phyloP scores from a whole-genome alignment of 2,113 vertebrate species.

The Psilopsiagon aurifrons region DNA sequence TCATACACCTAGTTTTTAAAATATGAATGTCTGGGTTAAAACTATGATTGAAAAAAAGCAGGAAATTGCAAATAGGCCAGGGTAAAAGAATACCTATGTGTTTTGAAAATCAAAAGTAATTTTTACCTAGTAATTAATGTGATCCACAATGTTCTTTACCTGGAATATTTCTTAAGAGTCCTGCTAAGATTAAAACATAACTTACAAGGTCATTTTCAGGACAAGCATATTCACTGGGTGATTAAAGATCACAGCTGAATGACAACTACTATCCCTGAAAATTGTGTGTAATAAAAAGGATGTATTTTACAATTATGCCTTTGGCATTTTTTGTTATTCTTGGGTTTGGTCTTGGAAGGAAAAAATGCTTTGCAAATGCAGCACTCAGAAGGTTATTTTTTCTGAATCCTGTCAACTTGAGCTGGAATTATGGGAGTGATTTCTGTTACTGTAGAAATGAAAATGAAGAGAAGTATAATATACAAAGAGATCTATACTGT shows the following conservation, averaged over 20 bases:
- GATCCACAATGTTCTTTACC: neutral
- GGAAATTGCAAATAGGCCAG: neutral
- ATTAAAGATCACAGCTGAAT: neutral
- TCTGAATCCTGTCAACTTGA: neutral
- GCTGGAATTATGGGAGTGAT: neutral
- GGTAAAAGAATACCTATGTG: neutral
- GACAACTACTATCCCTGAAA: neutral
- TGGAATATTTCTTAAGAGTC: neutral
- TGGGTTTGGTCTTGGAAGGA: neutral
- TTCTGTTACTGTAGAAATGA: neutral
- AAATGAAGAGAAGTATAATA: neutral
- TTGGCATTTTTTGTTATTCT: neutral
- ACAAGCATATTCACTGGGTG: neutral
- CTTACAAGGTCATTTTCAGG: neutral
- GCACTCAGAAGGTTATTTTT: neutral
- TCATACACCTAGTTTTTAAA: neutral
- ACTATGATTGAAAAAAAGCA: neutral
- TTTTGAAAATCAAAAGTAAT: neutral
- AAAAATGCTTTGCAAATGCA: neutral
- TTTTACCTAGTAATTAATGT: neutral
- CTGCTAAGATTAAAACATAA: neutral
- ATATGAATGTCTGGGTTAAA: neutral
- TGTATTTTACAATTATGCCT: neutral
- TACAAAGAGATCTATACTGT: neutral
- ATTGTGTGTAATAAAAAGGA: neutral